Percentiles rank a stretch among this genome's conserved stretches.
Conservation (phyloP, 2,113 vertebrate genomes). For the Hymenochirus boettgeri region DNA sequence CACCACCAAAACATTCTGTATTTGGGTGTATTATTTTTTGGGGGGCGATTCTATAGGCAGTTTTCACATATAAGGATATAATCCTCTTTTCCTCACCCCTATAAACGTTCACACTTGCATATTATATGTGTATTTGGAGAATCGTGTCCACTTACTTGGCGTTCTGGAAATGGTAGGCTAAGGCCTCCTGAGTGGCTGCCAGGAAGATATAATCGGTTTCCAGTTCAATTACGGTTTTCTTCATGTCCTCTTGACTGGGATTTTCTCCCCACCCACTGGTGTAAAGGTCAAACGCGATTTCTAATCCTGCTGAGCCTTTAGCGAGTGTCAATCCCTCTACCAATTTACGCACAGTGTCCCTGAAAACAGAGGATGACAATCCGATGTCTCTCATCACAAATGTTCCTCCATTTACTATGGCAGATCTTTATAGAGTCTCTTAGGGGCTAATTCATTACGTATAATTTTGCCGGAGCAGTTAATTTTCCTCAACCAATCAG, state of each 20-base stretch:
- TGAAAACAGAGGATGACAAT: conserved; percentile 47
- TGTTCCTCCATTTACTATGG: too few species aligned
- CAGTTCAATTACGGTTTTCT: conserved; percentile 74
- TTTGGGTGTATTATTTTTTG: too few species aligned
- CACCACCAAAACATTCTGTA: too few species aligned
- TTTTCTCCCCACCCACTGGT: conserved; percentile 61
- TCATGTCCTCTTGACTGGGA: conserved; percentile 60
- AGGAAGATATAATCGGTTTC: conserved; percentile 84
- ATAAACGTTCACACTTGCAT: background rate
- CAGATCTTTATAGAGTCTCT: too few species aligned
- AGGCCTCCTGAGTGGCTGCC: conserved; percentile 67
- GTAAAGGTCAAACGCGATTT: conserved; percentile 61
- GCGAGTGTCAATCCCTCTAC: conserved; percentile 60
- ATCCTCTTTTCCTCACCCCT: too few species aligned
- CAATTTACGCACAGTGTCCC: conserved; percentile 62
- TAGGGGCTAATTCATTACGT: too few species aligned
- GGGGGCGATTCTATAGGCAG: too few species aligned
- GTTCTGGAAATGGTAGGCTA: conserved; percentile 70
- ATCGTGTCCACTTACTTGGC: conserved; percentile 71
- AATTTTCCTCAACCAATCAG: too few species aligned
- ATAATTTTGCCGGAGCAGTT: too few species aligned
- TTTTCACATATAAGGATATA: too few species aligned
- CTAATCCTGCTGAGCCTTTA: conserved; percentile 59
- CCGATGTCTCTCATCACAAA: too few species aligned
- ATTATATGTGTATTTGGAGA: background rate